Base-by-base conservation (phyloP, 1,140 invertebrate species). In the Drosophila tristis region DNA sequence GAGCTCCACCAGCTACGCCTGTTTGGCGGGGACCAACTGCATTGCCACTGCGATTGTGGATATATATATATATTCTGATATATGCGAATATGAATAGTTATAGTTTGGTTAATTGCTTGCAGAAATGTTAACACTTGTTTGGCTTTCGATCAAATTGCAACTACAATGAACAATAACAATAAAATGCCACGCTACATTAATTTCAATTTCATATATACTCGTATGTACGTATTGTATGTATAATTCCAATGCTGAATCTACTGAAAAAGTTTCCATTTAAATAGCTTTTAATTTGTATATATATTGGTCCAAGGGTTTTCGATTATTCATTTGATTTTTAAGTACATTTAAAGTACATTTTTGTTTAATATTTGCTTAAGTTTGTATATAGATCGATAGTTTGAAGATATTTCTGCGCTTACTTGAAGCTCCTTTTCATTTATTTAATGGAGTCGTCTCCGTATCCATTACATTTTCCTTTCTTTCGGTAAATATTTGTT, bases 1-100 rank as follows among this genome's bases (percentile, higher is more conserved):
- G 62, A 61, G 35, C 11, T 39, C 11, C 35, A 70, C 11, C 53
- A 20, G 43, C 26, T 4, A 49, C 25, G 53, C 53, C n/a, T 75
- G 62, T 31, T 57, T 29, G 45, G 25, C 8, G 63, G 82, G 74
- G 78, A 85, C 81, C 82, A 85, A 87, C 82, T 64, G 74, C 61
- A 16, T 74, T 58, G 65, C 71, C 45, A 25, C 44, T 60, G 25
- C 29, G 61, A 47, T 50, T 39, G 2, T 16, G 26, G 23, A 25
- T 54, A 63, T 60, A 59, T 54, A 42, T 39, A 64, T 56, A 20
- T 59, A 56, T 48, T 26, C 29, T 39, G 50, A 49, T 56, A 58
- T 74, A 42, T 86, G 59, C 49, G 60, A 74, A 50, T 57, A 56
- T 11, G 43, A 65, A 62, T 61, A 70, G 23, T 75, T 49, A 57